Base-by-base conservation (phyloP, 2,113 vertebrate genomes). In the Notothenia coriiceps region DNA sequence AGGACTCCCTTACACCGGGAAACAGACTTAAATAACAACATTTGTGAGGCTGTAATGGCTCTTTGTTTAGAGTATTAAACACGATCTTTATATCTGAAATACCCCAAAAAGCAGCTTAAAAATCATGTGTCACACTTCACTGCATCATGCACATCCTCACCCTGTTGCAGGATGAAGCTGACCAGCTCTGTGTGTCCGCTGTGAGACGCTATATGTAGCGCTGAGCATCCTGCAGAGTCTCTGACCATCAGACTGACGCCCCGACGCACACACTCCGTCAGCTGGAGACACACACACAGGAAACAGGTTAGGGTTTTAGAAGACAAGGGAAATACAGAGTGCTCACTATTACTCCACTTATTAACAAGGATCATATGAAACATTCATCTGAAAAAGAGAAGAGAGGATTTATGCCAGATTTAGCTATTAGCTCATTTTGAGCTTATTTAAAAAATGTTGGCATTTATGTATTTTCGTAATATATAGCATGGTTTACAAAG, bases 201-300 rank as follows among this genome's bases (percentile, higher is more conserved):
- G 92, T 96, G 96, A 46, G 97, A 96, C 47, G 98, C 96, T 0
- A 96, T 88, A 88, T 99, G 98, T 77, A 99, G 91, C n/a, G 96
- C 94, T 1, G 97, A 97, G 82, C 96, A 95, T 60, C 95, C 97
- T 44, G 93, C 95, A 0, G 96, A 93, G 93, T 97, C 96, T 92
- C 96, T 93, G 70, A 97, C 97, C 93, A 98, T 85, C 86, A 99
- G 83, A 85, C 96, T 98, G 88, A 96, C 95, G 83, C 97, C 97
- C 29, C 95, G 95, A 84, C 94, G 94, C 87, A 96, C 96, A 74
- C 95, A 97, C 84, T 96, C 95, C 35, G 96, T 96, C 88, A 99
- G 91, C 98, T 99, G 90, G 0, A 49, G 54, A 60, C 22, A 20
- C 3, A 35, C 3, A 35, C 2, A 40, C 52, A 59, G 6, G 9